phyloP scores from a whole-genome alignment of 2,797 vertebrate species.

The Bradypodion pumilum region DNA sequence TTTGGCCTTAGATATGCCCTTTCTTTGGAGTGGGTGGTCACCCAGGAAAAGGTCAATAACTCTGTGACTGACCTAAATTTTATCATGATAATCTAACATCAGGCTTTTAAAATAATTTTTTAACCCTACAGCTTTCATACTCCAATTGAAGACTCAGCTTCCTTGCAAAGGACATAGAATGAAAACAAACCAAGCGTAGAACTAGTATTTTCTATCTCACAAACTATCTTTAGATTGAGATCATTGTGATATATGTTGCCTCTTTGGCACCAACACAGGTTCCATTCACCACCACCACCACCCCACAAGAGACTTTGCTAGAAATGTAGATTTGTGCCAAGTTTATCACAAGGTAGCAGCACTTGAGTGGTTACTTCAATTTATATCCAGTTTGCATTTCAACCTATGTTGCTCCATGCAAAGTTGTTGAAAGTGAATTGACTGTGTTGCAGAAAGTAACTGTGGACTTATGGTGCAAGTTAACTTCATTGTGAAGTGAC shows the following conservation, averaged over 20 bases:
- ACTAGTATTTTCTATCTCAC: not conserved
- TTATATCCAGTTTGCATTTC: not conserved
- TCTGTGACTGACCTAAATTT: not conserved
- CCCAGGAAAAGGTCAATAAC: not conserved
- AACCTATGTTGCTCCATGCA: not conserved
- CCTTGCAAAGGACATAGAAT: not conserved
- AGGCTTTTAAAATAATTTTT: not conserved
- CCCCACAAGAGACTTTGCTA: not conserved
- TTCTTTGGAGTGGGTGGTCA: not conserved
- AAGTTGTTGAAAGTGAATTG: not conserved
- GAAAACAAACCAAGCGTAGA: not conserved
- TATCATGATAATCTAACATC: not conserved
- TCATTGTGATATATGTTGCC: not conserved
- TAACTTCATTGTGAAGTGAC: not conserved
- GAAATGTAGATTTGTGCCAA: not conserved
- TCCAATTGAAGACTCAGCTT: not conserved
- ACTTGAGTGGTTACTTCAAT: not conserved
- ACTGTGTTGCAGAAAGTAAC: not conserved
- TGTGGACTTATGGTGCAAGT: not conserved
- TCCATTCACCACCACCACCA: not conserved
- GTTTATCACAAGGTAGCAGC: not conserved
- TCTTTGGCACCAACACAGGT: not conserved
- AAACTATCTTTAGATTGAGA: not conserved
- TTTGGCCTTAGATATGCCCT: not conserved
- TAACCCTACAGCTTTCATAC: not conserved